These are phyloP conservation scores for Creontiades dilutus DNA, from an alignment of 2,888 invertebrate genomes.

Conservation along the genomic window DNA sequence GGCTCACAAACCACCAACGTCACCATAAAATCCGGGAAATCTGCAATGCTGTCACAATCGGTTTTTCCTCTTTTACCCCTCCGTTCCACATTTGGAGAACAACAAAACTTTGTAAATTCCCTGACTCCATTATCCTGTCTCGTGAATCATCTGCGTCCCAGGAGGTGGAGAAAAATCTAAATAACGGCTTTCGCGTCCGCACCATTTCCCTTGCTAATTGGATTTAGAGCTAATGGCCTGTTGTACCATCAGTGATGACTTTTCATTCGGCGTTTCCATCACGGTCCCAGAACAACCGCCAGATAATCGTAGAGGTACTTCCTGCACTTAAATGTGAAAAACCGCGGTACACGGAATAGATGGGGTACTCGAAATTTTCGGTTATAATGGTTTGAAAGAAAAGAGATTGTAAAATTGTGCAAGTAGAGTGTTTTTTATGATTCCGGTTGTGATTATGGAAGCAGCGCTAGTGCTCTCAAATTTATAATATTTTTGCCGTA, in stretches of 20 bases:
- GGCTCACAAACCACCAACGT: background rate
- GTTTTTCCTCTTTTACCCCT: background rate
- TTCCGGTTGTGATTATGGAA: too few relatives aligned
- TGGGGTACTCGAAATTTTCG: too few relatives aligned
- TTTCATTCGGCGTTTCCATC: slow-evolving; percentile 19
- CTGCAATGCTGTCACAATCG: background rate
- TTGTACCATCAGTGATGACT: slow-evolving; percentile 26
- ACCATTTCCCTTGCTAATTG: slow-evolving; percentile 53
- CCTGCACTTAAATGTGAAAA: too few relatives aligned
- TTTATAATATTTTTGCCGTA: too few relatives aligned
- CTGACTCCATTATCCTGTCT: slow-evolving; percentile 19
- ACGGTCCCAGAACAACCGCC: background rate
- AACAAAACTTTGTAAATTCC: slow-evolving; percentile 16
- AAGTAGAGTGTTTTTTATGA: too few relatives aligned
- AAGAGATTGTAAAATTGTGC: too few relatives aligned
- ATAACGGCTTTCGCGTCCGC: slow-evolving; percentile 34
- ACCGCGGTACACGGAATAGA: too few relatives aligned
- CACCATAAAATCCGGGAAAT: background rate
- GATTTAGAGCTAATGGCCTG: slow-evolving; percentile 47
- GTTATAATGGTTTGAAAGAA: too few relatives aligned
- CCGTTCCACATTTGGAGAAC: background rate
- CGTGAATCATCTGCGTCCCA: slow-evolving; percentile 28
- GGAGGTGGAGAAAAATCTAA: slow-evolving; percentile 45
- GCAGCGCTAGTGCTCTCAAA: too few relatives aligned
- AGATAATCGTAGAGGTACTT: background rate